Evolutionary conservation across 2,797 vertebrate species (phyloP), one percentile per base, ranked within the genome.

Genomic region (Molossus molossus): DNA sequence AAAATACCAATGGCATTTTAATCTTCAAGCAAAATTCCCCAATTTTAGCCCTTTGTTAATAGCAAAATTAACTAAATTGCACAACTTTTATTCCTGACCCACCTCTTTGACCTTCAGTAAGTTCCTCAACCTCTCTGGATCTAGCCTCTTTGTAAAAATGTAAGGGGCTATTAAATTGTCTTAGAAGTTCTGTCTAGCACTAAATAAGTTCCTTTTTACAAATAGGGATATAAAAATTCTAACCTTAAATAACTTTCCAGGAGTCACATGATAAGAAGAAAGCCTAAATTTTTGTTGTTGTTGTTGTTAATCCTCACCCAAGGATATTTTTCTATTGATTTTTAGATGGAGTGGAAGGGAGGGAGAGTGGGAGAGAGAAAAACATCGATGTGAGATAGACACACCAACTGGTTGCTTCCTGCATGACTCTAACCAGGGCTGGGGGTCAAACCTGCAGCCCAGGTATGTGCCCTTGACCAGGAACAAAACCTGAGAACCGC

Each of bases 181-280:
- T 95, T 64, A 69, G 27, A 96, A 67, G n/a, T 88, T 93, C 58
- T 73, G 72, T 40, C 55, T 80, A 58, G 33, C 70, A 80, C 64
- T 58, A 77, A 76, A 5, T 75, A 90, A 77, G 50, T 95, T 94
- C 40, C 64, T 85, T 94, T 90, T 95, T 82, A 70, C 17, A 94
- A 83, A 96, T 55, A 73, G 40, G 62, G 73, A 94, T 91, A 90
- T n/a, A 90, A 77, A 96, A 94, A 40, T 55, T 93, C 48, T 91
- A 88, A 83, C 72, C 13, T 82, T 67, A 91, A 90, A 69, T 82
- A 77, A 79, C 64, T 70, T 94, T 84, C 64, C 58, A 96, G 45
- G 89, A 93, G 87, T 93, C 62, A 53, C 14, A 29, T 75, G 72
- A 37, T 91, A 73, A 81, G 65, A 94, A 83, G 40, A 93, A 91